Evolutionary conservation across 2,113 vertebrate species (phyloP).

Genomic region (Marmota flaviventris): DNA sequence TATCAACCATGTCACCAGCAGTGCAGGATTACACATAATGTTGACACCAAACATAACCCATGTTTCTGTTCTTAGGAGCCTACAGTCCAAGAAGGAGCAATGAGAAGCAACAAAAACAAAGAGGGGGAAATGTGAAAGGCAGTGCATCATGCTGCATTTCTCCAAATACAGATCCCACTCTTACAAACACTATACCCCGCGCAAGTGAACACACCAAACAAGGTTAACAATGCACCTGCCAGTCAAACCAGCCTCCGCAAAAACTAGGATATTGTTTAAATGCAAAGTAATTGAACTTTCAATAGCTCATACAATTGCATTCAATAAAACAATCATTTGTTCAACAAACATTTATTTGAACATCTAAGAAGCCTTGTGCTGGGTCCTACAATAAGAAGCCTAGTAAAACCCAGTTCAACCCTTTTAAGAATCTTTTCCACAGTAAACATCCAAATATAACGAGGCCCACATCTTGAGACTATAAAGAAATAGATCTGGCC

Average conservation of each 20-base stretch:
- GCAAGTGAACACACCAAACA: background rate
- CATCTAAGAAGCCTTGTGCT: background rate
- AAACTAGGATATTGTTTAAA: background rate
- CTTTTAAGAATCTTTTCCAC: background rate
- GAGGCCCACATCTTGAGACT: background rate
- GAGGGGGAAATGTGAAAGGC: background rate
- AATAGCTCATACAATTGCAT: background rate
- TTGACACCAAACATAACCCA: background rate
- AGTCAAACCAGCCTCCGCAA: background rate
- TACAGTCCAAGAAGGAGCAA: background rate
- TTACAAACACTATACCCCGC: rapidly evolving
- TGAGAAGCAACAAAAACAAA: background rate
- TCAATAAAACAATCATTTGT: slow-evolving; percentile 13
- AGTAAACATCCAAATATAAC: background rate
- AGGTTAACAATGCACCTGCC: background rate
- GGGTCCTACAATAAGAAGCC: background rate
- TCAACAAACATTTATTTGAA: slow-evolving; percentile 28
- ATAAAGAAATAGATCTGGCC: background rate
- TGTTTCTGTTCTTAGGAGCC: background rate
- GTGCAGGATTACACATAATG: background rate
- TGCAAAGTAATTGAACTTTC: slow-evolving; percentile 27
- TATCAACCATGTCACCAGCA: background rate
- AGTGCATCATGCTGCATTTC: background rate
- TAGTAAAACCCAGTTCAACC: background rate
- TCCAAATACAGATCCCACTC: background rate